Base-by-base conservation (phyloP, 2,888 invertebrate species). In the Erebia aethiops region DNA sequence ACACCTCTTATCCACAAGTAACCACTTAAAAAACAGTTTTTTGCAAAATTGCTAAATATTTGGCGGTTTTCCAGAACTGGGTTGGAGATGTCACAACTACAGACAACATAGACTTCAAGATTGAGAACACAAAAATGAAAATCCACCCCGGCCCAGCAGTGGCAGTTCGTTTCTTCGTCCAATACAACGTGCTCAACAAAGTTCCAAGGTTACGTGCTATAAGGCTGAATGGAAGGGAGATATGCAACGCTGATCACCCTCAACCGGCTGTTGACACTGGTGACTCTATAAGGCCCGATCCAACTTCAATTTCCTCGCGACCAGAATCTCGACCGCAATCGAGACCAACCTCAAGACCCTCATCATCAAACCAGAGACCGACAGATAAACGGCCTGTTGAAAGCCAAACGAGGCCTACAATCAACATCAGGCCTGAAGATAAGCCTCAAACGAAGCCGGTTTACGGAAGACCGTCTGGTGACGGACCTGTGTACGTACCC, bases 111-210 rank as follows among this genome's bases (percentile, higher is more conserved):
- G 94, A 94, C 76, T 95, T 94, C 81, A 94, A 94, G 71, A 92
- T 95, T 49, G 94, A 94, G 75, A 95, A 95, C 78, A 90, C 93
- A 0, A 93, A 94, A 60, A 94, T 94, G 87, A 92, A 90, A 74
- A 88, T 95, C 43, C 91, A 92, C 69, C 94, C 95, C 0, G 95
- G 94, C 0, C 94, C 94, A 1, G 94, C 95, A 0, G 87, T 94
- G 0, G 84, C 94, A 0, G 90, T 95, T 11, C 86, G 94, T 2
- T 95, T 95, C 83, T 95, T 95, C 83, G 94, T 95, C 0, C 94
- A 94, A 72, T 95, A 94, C 83, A 94, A 94, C 77, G 85, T 90
- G 1, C 79, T 88, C 1, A 88, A 85, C 62, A 87, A 87, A 26
- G 83, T 92, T 0, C 95, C 95, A 0, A 91, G 87, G 70, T 78